A percentile compares a stretch with the other conserved stretches of the same genome.
These are phyloP conservation scores for Callorhinus ursinus DNA, from an alignment of 2,113 vertebrate species.

Conservation along the genomic window DNA sequence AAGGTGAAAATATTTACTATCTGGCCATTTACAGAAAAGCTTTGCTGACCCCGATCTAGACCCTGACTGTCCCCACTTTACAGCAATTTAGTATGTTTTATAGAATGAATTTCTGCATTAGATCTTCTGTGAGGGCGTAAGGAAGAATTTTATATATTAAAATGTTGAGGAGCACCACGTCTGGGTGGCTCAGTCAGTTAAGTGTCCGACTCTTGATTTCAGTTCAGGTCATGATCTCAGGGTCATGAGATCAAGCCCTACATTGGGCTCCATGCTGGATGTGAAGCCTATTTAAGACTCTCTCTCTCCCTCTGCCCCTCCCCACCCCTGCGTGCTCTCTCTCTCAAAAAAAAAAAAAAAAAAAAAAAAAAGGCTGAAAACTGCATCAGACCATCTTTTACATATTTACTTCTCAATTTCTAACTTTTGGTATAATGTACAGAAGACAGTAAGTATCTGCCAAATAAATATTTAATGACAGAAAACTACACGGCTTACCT, in stretches of 20 bases:
- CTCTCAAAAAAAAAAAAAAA: neutral
- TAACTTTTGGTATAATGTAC: slow-evolving; percentile 5
- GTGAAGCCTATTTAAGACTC: neutral
- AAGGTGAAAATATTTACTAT: neutral
- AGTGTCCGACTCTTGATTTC: neutral
- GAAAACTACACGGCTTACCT: slow-evolving; percentile 88
- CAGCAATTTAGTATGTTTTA: neutral
- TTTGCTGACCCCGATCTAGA: neutral
- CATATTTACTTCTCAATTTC: neutral
- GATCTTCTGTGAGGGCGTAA: neutral
- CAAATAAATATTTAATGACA: slow-evolving; percentile 19
- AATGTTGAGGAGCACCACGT: neutral
- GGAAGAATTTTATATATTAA: neutral
- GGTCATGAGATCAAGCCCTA: neutral
- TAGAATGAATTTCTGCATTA: neutral
- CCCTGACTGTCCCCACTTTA: neutral
- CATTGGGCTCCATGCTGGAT: fast-evolving
- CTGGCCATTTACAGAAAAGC: neutral
- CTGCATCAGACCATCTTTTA: neutral
- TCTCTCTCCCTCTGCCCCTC: neutral
- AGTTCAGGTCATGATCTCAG: neutral
- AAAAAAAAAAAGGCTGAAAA: neutral
- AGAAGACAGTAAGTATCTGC: neutral
- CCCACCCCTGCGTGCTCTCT: neutral
- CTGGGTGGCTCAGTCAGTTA: neutral